Evolutionary conservation across 2,797 vertebrate genomes (phyloP).

Genomic region (Nyctibius grandis): DNA sequence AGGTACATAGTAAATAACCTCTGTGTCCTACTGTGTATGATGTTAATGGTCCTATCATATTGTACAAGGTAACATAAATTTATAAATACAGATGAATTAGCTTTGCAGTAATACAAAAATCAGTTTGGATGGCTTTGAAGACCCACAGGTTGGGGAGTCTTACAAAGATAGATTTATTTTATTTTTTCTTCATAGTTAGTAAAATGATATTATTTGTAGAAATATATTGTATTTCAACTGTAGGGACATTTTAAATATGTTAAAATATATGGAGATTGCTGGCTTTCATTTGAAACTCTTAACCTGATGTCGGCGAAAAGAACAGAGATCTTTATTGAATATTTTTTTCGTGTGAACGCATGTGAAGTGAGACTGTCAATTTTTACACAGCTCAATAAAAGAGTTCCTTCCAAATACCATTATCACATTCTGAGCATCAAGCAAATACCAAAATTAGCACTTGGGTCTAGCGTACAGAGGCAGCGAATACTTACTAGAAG

Average conservation of each 20-base stretch:
- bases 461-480: not conserved
- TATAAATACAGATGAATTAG: not conserved
- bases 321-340: not conserved
- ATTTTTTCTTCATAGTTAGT: not conserved
- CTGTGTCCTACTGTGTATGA: not conserved
- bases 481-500: not conserved
- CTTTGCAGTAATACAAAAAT: not conserved
- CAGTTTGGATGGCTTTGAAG: not conserved
- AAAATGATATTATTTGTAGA: not conserved
- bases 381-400: slow-evolving; percentile 14
- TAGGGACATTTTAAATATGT: not conserved
- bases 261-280: not conserved
- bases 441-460: not conserved
- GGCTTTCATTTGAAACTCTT: not conserved
- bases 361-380: not conserved
- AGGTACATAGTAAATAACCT: not conserved
- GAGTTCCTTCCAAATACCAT: not conserved
- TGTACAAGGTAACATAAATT: not conserved
- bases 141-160: not conserved
- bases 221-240: not conserved
- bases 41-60: not conserved
- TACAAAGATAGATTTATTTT: not conserved
- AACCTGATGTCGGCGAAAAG: not conserved
- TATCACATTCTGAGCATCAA: not conserved
- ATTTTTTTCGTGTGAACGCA: not conserved